A percentile compares a stretch with the other conserved stretches of the same genome.
phyloP scores from a whole-genome alignment of 2,797 vertebrate genomes.

The Sternotherus odoratus region DNA sequence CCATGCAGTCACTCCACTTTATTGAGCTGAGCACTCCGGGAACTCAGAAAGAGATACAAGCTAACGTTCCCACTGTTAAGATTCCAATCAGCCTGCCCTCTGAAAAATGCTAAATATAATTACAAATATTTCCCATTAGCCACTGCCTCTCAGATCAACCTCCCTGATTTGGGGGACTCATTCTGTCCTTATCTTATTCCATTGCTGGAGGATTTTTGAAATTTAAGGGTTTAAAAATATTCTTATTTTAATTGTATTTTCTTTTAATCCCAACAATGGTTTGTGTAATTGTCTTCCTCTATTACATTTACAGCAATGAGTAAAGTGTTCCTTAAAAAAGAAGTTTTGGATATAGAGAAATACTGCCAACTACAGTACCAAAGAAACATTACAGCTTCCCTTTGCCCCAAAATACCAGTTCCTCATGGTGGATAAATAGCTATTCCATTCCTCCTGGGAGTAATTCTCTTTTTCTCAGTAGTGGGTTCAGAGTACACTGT shows the following conservation, averaged over 20 bases:
- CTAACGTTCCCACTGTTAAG: background rate
- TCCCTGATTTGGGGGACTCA: background rate
- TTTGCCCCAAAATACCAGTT: constrained; percentile 54
- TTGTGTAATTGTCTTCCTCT: background rate
- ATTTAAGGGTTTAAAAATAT: background rate
- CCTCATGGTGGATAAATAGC: constrained; percentile 28
- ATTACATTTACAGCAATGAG: constrained; percentile 9
- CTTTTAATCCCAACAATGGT: constrained; percentile 11
- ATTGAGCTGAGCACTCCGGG: background rate
- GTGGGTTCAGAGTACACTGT: background rate
- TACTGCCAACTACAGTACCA: constrained; percentile 77
- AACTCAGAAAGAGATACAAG: background rate
- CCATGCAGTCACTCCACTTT: background rate
- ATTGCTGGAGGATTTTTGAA: fast-evolving
- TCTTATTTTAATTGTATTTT: background rate
- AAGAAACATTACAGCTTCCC: constrained; percentile 71
- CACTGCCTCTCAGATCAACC: background rate
- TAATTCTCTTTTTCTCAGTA: constrained; percentile 21
- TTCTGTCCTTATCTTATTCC: background rate
- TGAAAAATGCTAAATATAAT: background rate
- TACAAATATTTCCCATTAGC: background rate
- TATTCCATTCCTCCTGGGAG: constrained; percentile 21
- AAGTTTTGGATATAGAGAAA: constrained; percentile 69
- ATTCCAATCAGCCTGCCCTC: background rate
- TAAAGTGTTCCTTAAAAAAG: constrained; percentile 34